phyloP scores from a whole-genome alignment of 2,888 invertebrate species.

The Drosophila differens region DNA sequence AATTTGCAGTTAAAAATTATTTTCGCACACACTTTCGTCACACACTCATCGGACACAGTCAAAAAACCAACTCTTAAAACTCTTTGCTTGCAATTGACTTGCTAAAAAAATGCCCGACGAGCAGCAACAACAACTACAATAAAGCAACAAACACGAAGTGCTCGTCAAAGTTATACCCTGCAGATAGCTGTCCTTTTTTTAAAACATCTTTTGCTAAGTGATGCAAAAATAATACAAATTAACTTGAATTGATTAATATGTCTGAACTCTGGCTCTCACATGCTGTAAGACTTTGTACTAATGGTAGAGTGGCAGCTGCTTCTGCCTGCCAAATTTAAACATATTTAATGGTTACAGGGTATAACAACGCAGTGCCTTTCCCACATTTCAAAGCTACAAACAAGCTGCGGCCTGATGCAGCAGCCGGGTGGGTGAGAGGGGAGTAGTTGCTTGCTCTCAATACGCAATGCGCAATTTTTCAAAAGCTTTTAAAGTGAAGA shows the following conservation, averaged over 20 bases:
- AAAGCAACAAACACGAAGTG: background rate
- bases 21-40: conserved; percentile 28
- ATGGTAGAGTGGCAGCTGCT: background rate
- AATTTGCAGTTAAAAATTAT: conserved; percentile 52
- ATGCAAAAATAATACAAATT: background rate
- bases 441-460: conserved; percentile 49
- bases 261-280: background rate
- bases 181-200: background rate
- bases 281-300: background rate
- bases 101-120: conserved; percentile 55
- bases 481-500: conserved; percentile 80
- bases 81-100: conserved; percentile 45
- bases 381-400: conserved; percentile 47
- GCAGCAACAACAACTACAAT: conserved; percentile 25
- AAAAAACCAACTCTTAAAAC: conserved; percentile 7
- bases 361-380: background rate
- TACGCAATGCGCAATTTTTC: conserved; percentile 79
- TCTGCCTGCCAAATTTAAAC: background rate
- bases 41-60: conserved; percentile 18
- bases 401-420: conserved; percentile 37
- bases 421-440: background rate
- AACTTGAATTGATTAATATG: background rate
- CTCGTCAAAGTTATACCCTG: background rate
- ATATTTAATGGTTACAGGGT: background rate
- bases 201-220: background rate